Evolutionary conservation across 1,140 invertebrate species (phyloP).

Genomic region (Drosophila busckii): DNA sequence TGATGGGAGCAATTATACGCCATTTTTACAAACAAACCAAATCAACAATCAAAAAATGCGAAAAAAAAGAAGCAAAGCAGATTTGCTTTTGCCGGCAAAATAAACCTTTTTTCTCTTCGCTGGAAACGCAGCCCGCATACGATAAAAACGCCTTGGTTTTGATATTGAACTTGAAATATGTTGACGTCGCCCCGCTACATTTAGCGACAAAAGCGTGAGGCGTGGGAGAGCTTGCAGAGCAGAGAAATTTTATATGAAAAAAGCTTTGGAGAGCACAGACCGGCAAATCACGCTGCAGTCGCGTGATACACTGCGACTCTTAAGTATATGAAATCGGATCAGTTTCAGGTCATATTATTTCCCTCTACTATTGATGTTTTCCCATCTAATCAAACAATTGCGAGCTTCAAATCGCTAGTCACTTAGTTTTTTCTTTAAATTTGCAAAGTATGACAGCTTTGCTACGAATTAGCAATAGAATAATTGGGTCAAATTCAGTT

Average conservation of each 20-base stretch:
- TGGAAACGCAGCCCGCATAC: constrained; percentile 2
- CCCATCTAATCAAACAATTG: constrained; percentile 13
- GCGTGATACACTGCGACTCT: constrained; percentile 36
- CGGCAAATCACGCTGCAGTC: constrained; percentile 53
- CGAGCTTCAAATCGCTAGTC: no score
- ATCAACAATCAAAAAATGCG: no score
- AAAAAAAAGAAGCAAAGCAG: constrained; percentile 37
- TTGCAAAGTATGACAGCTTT: no score
- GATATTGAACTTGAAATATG: constrained; percentile 40
- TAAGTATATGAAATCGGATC: not conserved
- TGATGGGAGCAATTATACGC: constrained; percentile 10
- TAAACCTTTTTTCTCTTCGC: constrained; percentile 8
- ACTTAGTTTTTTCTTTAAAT: no score
- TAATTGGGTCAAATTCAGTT: no score
- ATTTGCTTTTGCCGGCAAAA: constrained; percentile 10
- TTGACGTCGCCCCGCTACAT: constrained; percentile 6
- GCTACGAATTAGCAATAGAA: no score
- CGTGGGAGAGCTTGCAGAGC: constrained; percentile 1
- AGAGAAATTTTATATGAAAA: not conserved
- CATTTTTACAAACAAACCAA: constrained; percentile 27
- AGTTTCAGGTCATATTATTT: constrained; percentile 14
- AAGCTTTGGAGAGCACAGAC: not conserved
- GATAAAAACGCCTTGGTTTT: constrained; percentile 17
- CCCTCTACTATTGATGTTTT: no score
- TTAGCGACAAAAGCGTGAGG: constrained; percentile 1